Evolutionary conservation across 2,888 invertebrate species (phyloP).

Genomic region (Lymantria monacha): DNA sequence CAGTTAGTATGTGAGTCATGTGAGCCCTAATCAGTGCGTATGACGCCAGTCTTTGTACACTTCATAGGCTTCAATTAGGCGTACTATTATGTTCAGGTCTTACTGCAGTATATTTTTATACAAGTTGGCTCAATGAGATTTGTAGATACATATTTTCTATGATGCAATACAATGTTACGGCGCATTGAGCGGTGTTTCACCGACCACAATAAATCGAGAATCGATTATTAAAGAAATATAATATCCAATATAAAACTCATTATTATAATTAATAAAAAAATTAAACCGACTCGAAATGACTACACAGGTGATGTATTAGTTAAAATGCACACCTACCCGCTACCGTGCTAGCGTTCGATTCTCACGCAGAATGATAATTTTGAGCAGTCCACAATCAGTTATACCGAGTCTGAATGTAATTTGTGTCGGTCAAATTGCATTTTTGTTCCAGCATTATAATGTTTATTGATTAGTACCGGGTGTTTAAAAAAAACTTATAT

Average conservation of each 20-base stretch:
- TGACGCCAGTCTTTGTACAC: slow-evolving; percentile 36
- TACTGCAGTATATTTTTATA: slow-evolving; percentile 26
- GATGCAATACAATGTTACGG: slow-evolving; percentile 2
- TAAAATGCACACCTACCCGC: too few relatives aligned
- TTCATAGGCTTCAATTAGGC: slow-evolving; percentile 44
- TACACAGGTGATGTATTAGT: too few relatives aligned
- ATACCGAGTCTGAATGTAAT: too few relatives aligned
- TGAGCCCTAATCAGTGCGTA: slow-evolving; percentile 41
- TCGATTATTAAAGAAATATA: slow-evolving; percentile 32
- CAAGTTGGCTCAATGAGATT: slow-evolving; percentile 21
- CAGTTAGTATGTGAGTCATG: slow-evolving; percentile 22
- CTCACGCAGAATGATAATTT: too few relatives aligned
- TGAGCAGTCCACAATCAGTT: too few relatives aligned
- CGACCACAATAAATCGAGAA: slow-evolving; percentile 18
- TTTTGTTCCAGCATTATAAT: too few relatives aligned
- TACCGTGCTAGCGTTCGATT: too few relatives aligned
- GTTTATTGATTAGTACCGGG: too few relatives aligned
- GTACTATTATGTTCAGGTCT: slow-evolving; percentile 34
- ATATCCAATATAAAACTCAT: slow-evolving; percentile 27
- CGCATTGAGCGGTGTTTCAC: slow-evolving; percentile 15
- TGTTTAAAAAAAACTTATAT: too few relatives aligned
- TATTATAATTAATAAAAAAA: slow-evolving; percentile 31
- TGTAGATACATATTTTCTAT: slow-evolving; percentile 10
- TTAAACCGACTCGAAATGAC: too few relatives aligned
- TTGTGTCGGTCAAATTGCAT: too few relatives aligned